Evolutionary conservation across 2,797 vertebrate genomes (phyloP), one percentile per base, ranked within the genome.

Genomic region (Tapirus indicus): DNA sequence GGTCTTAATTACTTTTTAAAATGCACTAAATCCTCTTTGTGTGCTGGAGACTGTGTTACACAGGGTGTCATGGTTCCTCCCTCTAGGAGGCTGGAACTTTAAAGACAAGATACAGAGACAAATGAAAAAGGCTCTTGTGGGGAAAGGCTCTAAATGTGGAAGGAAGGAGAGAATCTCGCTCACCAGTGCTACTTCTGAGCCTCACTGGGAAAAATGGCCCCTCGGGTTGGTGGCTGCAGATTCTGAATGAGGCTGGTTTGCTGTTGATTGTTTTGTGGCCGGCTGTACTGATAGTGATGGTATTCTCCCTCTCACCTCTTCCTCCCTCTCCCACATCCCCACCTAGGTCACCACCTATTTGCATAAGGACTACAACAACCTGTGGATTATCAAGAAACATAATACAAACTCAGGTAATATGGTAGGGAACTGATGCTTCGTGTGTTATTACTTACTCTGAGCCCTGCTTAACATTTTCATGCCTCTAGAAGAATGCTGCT

Each of bases 291-390:
- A 77, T 60, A 44, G 10, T 96, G 72, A 95, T 38, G 62, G 18
- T 56, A 7, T 90, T 91, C 54, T 91, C 12, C 23, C 68, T 64
- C 52, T 25, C 66, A 27, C 27, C 29, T 52, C 27, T 32, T 16
- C 21, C 27, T 10, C 38, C 25, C 18, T 56, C 58, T 2, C 44
- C 23, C 8, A 29, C 10, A 16, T 17, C 6, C 68, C 23, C 1
- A 29, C 47, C 90, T 96, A 99, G 99, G 99, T 99, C 96, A 99
- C 99, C 35, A 99, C 99, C 25, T 99, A 99, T 98, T 99, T 99
- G 86, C 99, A 99, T 98, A 99, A 99, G 96, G 99, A 99, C 98
- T 99, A 99, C 96, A 99, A 99, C 98, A 99, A 99, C 97, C 91
- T 99, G 94, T 99, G 99, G 99, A 98, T 99, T 88, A 99, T 99